Evolutionary conservation across 1,140 invertebrate genomes (phyloP).

Genomic region (Bursaphelenchus mucronatus): DNA sequence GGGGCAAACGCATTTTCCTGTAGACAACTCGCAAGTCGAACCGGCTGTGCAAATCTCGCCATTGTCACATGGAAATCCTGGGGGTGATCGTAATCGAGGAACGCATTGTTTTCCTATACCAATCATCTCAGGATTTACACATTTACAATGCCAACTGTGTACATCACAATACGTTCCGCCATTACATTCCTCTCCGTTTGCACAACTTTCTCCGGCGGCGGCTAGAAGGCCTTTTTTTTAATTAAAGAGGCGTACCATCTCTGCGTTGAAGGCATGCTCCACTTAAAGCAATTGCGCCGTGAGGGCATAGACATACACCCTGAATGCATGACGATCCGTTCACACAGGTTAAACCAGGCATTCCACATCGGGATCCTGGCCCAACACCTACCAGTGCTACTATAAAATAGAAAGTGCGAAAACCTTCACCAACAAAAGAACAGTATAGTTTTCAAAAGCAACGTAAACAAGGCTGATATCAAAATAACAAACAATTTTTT

Average conservation of each 20-base stretch:
- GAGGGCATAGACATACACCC: constrained; percentile 40
- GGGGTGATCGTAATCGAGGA: constrained; percentile 22
- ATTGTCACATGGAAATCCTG: constrained; percentile 39
- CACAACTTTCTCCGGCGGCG: constrained; percentile 25
- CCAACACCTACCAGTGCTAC: constrained; percentile 15
- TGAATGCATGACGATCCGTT: constrained; percentile 37
- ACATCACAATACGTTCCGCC: constrained; percentile 20
- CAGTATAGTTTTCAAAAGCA: background rate
- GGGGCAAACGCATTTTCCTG: constrained; percentile 11
- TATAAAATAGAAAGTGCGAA: constrained; percentile 6
- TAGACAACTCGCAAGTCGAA: constrained; percentile 13
- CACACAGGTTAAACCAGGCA: constrained; percentile 24
- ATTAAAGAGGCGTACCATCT: too few relatives aligned
- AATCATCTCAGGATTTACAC: constrained; percentile 14
- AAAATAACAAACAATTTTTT: too few relatives aligned
- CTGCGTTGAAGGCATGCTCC: background rate
- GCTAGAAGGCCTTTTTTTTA: constrained; percentile 17
- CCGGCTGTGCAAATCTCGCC: constrained; percentile 6
- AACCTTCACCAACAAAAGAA: constrained; percentile 8
- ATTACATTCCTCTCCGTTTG: constrained; percentile 18
- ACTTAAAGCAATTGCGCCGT: constrained; percentile 18
- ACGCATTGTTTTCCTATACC: constrained; percentile 31
- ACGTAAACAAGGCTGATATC: too few relatives aligned
- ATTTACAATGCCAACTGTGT: constrained; percentile 31
- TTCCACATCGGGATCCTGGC: background rate